Evolutionary conservation across 2,113 vertebrate genomes (phyloP).

Genomic region (Pithys albifrons): DNA sequence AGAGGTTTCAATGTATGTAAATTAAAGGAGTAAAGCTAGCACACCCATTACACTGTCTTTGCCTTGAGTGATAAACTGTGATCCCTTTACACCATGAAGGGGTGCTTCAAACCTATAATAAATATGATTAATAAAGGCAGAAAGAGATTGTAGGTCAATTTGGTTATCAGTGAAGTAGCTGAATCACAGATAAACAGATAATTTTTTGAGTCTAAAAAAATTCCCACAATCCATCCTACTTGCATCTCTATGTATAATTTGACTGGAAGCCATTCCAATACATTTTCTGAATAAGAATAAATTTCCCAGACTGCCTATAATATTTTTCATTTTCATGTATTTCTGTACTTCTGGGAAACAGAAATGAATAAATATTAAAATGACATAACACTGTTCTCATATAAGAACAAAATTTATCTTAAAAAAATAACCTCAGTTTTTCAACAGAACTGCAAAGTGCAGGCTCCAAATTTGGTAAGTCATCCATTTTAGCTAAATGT

Average conservation of each 20-base stretch:
- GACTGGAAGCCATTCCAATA: neutral
- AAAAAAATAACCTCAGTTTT: neutral
- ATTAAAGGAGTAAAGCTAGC: neutral
- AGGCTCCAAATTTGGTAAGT: neutral
- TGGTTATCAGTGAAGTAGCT: neutral
- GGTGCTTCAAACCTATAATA: neutral
- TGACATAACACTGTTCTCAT: neutral
- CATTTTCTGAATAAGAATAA: neutral
- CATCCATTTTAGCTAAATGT: neutral
- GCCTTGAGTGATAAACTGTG: neutral
- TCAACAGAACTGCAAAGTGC: neutral
- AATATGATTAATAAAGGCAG: neutral
- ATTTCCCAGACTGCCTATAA: neutral
- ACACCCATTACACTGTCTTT: neutral
- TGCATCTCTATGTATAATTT: neutral
- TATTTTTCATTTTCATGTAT: conserved; percentile 4
- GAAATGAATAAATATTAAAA: neutral
- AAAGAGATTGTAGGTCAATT: neutral
- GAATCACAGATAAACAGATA: neutral
- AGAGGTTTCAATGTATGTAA: neutral
- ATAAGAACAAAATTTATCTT: neutral
- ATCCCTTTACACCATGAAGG: neutral
- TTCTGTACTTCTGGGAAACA: neutral
- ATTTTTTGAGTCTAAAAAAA: neutral
- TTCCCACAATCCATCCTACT: neutral